Base-by-base conservation (phyloP, 2,113 vertebrate species). In the Chionomys nivalis region DNA sequence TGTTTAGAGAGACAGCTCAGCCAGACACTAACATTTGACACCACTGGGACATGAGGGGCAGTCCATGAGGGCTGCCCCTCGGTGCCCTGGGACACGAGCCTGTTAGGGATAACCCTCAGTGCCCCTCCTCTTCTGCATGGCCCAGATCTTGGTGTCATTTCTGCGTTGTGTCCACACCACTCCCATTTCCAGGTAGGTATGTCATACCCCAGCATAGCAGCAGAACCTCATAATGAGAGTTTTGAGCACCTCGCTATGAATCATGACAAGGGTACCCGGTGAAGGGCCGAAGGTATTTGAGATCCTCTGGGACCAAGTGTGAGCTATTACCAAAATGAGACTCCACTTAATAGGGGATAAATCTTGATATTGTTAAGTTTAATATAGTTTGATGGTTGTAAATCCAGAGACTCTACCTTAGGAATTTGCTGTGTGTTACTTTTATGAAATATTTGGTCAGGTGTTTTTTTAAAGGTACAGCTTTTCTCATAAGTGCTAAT, bases 371-470 rank as follows among this genome's bases (percentile, higher is more conserved):
- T 98, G 93, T 97, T 85, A 97, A 96, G 93, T 98, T 98, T 98
- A 98, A 98, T 98, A 97, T 83, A 98, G 97, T 98, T 97, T 96
- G 98, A 98, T 85, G 98, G 97, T 96, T 98, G 98, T 98, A 98
- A 98, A 98, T 98, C 97, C 97, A 97, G 89, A 92, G 98, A 98
- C 97, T 98, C 96, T 97, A 98, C 97, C 58, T 87, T 90, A 97
- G 97, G 98, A 96, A 98, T 98, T 98, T 97, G 97, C 98, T 96
- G 92, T 89, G 96, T 95, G 66, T 85, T 93, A 97, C 98, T 95
- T 97, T 98, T 98, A 98, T 98, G 98, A 98, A 98, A 98, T 98
- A 98, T 98, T 98, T 98, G 94, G 98, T 97, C 98, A 98, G 98
- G 98, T 98, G 98, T 96, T 85, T 61, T 82, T 78, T 78, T 49